phyloP scores from a whole-genome alignment of 2,888 invertebrate genomes.

The Lasioglossum zephyrum region DNA sequence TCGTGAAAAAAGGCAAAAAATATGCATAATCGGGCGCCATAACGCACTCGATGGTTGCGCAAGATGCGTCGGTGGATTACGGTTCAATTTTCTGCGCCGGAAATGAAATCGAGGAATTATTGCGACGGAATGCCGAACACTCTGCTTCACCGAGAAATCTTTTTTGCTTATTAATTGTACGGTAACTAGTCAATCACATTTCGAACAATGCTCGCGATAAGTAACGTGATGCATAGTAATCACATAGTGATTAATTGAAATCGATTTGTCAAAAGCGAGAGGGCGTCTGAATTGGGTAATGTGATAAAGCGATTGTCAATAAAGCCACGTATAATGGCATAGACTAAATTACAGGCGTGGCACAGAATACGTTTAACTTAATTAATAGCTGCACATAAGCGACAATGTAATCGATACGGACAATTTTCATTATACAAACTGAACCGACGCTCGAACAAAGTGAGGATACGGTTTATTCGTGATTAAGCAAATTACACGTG shows the following conservation, averaged over 20 bases:
- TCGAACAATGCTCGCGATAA: background rate
- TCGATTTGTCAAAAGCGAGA: background rate
- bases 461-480: background rate
- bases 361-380: constrained; percentile 6
- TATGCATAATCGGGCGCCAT: background rate
- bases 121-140: background rate
- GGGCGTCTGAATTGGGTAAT: background rate
- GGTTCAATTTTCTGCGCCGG: background rate
- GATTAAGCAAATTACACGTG: constrained; percentile 42
- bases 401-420: constrained; percentile 29
- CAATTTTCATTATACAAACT: constrained; percentile 33
- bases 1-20: constrained; percentile 11
- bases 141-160: background rate
- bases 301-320: background rate
- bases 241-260: background rate
- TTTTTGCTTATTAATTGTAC: background rate
- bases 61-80: constrained; percentile 12
- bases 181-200: background rate
- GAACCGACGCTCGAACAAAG: constrained; percentile 9
- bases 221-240: background rate
- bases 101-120: constrained; percentile 20
- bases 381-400: background rate
- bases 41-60: constrained; percentile 11
- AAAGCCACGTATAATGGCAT: no score
- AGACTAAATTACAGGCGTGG: background rate